Evolutionary conservation across 2,888 invertebrate genomes (phyloP), one percentile per base, ranked within the genome.

Genomic region (Agapostemon virescens): DNA sequence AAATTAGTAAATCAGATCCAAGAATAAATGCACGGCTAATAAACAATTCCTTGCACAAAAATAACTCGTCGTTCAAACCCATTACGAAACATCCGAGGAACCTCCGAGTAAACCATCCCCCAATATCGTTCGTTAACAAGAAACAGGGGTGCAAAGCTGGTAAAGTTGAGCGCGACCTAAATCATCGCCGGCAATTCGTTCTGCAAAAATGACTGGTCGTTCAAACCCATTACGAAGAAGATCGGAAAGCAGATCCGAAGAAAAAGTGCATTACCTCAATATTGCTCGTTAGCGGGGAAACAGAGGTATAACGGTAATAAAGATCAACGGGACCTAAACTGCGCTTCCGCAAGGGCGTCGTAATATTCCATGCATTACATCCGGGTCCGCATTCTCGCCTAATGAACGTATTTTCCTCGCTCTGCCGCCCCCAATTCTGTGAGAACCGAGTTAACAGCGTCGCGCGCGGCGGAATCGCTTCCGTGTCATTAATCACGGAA

Each of bases 401-500:
- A 78, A 78, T 67, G 69, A 78, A 61, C 73, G 55, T 70, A 74
- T 69, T 79, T 76, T 73, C 63, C 13, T 13, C 74, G 38, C 38
- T 74, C 70, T 40, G 13, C 23, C 58, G 49, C 63, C 72, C 72
- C 40, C 69, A 66, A 67, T 77, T 67, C 38, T 23, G 63, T 68
- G 74, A 42, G 72, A 68, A 45, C 42, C 67, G 74, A 75, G 67
- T 79, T 82, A 75, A 77, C 66, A 69, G 70, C 74, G 36, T n/a
- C 64, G 69, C 78, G 69, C 78, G 67, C 83, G 84, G 76, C 68
- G 77, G 79, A 84, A 85, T 82, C 85, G 83, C 79, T 87, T 84
- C 78, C 77, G 82, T 67, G 85, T 83, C 87, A 86, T 90, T 86
- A 89, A 89, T 87, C 89, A 82, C 70, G 85, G 84, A 87, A 89